These are phyloP conservation scores for Zaprionus davidi DNA, from an alignment of 1,140 invertebrate genomes.

Conservation along the genomic window DNA sequence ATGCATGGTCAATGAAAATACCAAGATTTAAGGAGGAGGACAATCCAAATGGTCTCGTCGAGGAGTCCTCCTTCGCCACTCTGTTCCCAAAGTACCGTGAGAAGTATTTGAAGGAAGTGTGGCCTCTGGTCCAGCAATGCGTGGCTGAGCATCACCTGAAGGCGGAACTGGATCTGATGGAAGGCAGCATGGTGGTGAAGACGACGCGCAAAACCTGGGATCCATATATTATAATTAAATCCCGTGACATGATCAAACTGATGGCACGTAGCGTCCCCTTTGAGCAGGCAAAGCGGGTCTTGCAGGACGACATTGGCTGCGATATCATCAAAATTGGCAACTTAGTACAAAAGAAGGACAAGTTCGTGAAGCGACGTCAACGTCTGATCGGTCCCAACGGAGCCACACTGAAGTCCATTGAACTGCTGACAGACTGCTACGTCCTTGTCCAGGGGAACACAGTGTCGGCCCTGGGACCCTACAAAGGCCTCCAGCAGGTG, in stretches of 20 bases:
- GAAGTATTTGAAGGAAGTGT: conserved; percentile 97
- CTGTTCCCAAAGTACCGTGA: conserved; percentile 94
- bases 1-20: conserved; percentile 95
- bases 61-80: conserved; percentile 90
- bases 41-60: conserved; percentile 92
- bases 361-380: conserved; percentile 98
- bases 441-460: conserved; percentile 98
- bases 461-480: conserved; percentile 97
- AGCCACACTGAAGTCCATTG: conserved; percentile 98
- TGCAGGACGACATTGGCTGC: conserved; percentile 95
- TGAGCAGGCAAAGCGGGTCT: conserved; percentile 94
- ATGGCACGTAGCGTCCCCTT: conserved; percentile 98
- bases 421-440: conserved; percentile 99
- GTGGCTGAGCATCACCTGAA: conserved; percentile 92
- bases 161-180: conserved; percentile 96
- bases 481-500: conserved; percentile 96
- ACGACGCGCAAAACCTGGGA: conserved; percentile 99
- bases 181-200: conserved; percentile 97
- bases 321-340: conserved; percentile 99
- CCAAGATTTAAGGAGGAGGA: conserved; percentile 95
- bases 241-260: conserved; percentile 97
- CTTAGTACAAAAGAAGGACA: conserved; percentile 95
- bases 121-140: conserved; percentile 96
- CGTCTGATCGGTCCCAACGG: conserved; percentile 98
- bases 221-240: conserved; percentile 98